These are phyloP conservation scores for Coptodon bakossiorum DNA, from an alignment of 2,113 vertebrate genomes.

Conservation along the genomic window DNA sequence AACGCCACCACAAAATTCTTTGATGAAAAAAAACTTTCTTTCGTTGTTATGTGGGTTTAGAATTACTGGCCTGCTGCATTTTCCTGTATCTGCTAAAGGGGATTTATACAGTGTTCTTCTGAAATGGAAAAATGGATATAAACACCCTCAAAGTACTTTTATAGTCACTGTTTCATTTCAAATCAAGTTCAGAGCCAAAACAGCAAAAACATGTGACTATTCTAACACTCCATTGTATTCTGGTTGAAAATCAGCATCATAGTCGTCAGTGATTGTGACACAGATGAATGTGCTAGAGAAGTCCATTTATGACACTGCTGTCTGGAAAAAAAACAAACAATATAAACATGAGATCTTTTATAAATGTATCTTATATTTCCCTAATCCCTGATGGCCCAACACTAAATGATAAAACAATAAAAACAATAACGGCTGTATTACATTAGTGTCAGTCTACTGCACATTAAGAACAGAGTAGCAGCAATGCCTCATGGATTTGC, in stretches of 20 bases:
- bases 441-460: constrained; percentile 22
- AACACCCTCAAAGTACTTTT: background rate
- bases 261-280: background rate
- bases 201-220: background rate
- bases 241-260: background rate
- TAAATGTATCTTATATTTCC: background rate
- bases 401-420: constrained; percentile 7
- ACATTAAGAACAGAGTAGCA: constrained; percentile 16
- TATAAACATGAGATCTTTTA: background rate
- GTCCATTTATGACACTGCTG: background rate
- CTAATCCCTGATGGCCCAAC: background rate
- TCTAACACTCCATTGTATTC: background rate
- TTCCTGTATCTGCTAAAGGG: background rate
- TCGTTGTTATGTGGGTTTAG: background rate
- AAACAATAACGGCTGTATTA: constrained; percentile 8
- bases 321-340: background rate
- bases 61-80: background rate
- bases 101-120: background rate
- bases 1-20: background rate
- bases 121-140: background rate
- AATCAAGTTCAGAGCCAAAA: background rate
- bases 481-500: constrained; percentile 14
- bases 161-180: background rate
- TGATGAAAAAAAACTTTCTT: background rate
- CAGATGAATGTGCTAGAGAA: background rate